Evolutionary conservation across 2,113 vertebrate genomes (phyloP).

Genomic region (Formicarius rufipectus): DNA sequence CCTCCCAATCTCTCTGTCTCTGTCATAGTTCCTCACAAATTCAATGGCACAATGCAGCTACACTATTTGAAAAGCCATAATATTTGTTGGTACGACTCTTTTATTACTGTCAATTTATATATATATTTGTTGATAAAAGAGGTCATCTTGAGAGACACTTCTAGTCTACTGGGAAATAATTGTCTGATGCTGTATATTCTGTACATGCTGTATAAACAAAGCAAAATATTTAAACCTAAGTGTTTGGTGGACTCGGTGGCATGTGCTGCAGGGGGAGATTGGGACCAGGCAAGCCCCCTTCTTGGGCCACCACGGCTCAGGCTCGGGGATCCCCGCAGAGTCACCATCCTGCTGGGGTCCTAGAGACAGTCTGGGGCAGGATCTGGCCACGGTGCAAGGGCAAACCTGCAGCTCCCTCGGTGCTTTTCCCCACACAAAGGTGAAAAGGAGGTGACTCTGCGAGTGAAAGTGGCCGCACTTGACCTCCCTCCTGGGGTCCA

Average conservation of each 20-base stretch:
- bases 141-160: conserved; percentile 29
- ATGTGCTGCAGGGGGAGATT: neutral
- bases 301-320: neutral
- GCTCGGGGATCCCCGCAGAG: neutral
- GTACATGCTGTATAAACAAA: conserved; percentile 56
- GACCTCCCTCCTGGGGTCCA: neutral
- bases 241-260: neutral
- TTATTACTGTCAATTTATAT: conserved; percentile 44
- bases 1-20: conserved; percentile 35
- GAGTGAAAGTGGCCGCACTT: accelerated
- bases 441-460: neutral
- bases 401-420: neutral
- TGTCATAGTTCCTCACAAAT: conserved; percentile 13
- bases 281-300: neutral
- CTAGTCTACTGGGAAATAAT: conserved; percentile 35
- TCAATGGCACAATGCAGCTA: conserved; percentile 62
- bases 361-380: neutral
- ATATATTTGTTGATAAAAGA: conserved; percentile 52
- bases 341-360: neutral
- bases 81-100: conserved; percentile 66
- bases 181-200: conserved; percentile 27
- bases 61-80: conserved; percentile 78
- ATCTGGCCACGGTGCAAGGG: neutral
- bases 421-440: neutral
- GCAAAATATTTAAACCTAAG: neutral